Evolutionary conservation across 1,140 invertebrate genomes (phyloP), one percentile per base, ranked within the genome.

Genomic region (Halesus radiatus): DNA sequence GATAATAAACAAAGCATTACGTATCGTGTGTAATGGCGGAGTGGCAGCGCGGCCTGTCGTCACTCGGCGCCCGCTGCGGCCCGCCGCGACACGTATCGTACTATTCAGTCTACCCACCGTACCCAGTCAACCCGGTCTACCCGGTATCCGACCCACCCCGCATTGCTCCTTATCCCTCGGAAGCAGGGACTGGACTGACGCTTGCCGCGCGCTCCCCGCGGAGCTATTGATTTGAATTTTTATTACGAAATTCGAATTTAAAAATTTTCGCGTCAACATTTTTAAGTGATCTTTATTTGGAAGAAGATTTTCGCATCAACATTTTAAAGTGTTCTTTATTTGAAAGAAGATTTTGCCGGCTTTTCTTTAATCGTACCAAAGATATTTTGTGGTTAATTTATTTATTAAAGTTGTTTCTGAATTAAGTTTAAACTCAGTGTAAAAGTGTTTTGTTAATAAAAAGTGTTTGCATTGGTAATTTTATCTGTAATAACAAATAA

Each of bases 51-150:
- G 32, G 52, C 23, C n/a, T 32, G 72, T 54, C 23, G 54, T 75
- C 72, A 75, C 72, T 75, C 72, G 72, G 72, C 72, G 72, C 72
- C 72, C 72, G 53, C 8, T 32, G 72, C 72, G 72, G 72, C 72
- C 72, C 53, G 54, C 72, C 72, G 72, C 54, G 72, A 75, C 72
- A 75, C 72, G 72, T 75, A 66, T 23, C 23, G 23, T 20, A 20
- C 54, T 18, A 22, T 22, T n/a, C 54, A 56, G 37, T 45, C 10
- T 13, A 45, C 8, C 10, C 10, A 32, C 32, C 32, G 32, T 45
- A 45, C 8, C 10, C 37, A 13, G 37, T 45, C 37, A 2, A 45
- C 37, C 37, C 37, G 37, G 37, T 45, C 37, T 45, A 7, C 37
- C 37, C 37, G 37, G 37, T 13, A 8, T 0, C 37, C 7, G 13